phyloP scores from a whole-genome alignment of 2,797 vertebrate genomes.

The Chelidonichthys spinosus region DNA sequence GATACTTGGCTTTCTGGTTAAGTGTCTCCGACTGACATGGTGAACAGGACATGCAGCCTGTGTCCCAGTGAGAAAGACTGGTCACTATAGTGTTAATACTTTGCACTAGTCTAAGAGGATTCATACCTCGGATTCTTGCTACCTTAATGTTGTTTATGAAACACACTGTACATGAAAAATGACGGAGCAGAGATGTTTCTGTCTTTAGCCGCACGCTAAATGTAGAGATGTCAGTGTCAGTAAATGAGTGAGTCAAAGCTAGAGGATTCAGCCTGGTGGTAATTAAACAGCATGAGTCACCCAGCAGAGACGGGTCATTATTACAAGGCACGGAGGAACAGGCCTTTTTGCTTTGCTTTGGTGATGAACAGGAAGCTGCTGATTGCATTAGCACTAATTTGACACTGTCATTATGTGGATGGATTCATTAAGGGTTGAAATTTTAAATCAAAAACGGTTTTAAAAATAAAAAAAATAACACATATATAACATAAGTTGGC shows the following conservation, averaged over 20 bases:
- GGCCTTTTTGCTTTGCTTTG: background rate
- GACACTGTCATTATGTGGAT: background rate
- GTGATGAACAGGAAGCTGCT: slow-evolving; percentile 33
- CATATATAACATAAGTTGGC: background rate
- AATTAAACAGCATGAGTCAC: slow-evolving; percentile 50
- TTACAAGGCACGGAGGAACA: slow-evolving; percentile 13
- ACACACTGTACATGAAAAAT: background rate
- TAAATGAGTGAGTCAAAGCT: slow-evolving; percentile 36
- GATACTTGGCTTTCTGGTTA: no score
- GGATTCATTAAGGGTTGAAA: slow-evolving; percentile 12
- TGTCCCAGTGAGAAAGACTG: no score
- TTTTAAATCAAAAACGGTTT: background rate
- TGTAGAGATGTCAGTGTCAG: slow-evolving; percentile 16
- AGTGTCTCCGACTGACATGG: no score
- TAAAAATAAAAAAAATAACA: background rate
- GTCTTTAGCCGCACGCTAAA: background rate
- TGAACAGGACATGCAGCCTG: no score
- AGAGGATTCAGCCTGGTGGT: slow-evolving; percentile 36
- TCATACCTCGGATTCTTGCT: background rate
- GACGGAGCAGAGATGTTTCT: background rate
- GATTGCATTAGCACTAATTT: slow-evolving; percentile 27
- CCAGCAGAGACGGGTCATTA: slow-evolving; percentile 38
- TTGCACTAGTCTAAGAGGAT: no score
- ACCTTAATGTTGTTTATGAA: background rate
- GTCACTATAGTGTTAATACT: no score